Evolutionary conservation across 92 coral and sea anemone genomes (phyloP).

Genomic region (Metridium senile): DNA sequence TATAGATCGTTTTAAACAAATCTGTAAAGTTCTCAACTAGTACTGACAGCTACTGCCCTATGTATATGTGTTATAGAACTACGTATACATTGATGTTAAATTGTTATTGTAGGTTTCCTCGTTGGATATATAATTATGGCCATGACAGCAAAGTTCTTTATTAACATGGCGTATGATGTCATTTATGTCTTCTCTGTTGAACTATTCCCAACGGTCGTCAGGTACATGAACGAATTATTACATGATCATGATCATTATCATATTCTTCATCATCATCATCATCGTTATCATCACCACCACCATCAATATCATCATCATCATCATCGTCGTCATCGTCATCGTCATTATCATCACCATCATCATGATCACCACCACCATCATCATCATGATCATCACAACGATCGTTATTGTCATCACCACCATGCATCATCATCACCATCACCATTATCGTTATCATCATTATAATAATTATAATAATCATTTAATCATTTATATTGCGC

Average conservation of each 20-base stretch:
- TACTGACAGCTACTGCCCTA: background rate
- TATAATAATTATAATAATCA: no score
- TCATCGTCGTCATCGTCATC: no score
- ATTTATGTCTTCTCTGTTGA: constrained; percentile 66
- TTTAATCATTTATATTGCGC: no score
- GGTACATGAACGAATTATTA: no score
- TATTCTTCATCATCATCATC: background rate
- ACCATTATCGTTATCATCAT: no score
- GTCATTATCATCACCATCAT: no score
- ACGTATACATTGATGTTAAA: background rate
- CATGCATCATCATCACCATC: no score
- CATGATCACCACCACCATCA: no score
- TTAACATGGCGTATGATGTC: constrained; percentile 47
- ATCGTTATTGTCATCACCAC: no score
- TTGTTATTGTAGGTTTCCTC: constrained; percentile 42
- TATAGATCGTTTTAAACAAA: background rate
- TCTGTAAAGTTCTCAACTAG: background rate
- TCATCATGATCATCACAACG: no score
- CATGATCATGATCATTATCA: background rate
- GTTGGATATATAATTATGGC: constrained; percentile 69
- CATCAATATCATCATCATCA: no score
- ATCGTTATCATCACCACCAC: background rate
- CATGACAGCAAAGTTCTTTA: constrained; percentile 68
- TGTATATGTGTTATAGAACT: background rate
- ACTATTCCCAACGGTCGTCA: constrained; percentile 69